phyloP scores from a whole-genome alignment of 2,888 invertebrate species.

The Limnephilus marmoratus region DNA sequence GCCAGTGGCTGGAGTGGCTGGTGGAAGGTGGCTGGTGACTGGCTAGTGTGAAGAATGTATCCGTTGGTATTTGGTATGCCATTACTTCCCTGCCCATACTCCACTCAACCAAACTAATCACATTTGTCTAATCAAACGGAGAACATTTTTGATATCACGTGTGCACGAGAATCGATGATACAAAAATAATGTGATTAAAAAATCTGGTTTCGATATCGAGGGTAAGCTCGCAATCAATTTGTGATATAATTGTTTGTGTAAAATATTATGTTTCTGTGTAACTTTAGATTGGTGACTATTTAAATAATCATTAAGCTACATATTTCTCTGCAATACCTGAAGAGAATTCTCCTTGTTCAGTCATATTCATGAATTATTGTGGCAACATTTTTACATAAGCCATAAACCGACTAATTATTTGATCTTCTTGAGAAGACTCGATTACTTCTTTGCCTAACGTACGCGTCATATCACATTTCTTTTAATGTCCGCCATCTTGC shows the following conservation, averaged over 20 bases:
- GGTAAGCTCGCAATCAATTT: neutral
- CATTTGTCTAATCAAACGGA: neutral
- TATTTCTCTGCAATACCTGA: neutral
- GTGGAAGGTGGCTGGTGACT: neutral
- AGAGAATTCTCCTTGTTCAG: neutral
- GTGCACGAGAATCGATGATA: neutral
- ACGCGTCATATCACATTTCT: too few species aligned
- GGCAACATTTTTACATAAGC: too few species aligned
- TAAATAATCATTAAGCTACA: too few species aligned
- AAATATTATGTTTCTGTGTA: too few species aligned
- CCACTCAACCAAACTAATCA: neutral
- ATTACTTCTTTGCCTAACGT: too few species aligned
- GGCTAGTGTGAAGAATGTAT: neutral
- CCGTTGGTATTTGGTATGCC: neutral
- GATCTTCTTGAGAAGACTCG: too few species aligned
- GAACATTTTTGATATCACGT: neutral
- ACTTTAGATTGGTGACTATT: too few species aligned
- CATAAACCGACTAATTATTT: too few species aligned
- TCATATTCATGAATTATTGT: neutral
- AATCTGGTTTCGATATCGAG: neutral
- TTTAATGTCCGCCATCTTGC: too few species aligned
- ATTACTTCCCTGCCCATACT: neutral
- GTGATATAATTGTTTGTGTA: neutral
- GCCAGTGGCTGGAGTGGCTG: neutral
- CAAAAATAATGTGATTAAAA: neutral